Percentiles rank a stretch among this genome's conserved stretches.
These are phyloP conservation scores for Paramuricea clavata DNA, from an alignment of 92 coral and sea anemone species.

Conservation along the genomic window DNA sequence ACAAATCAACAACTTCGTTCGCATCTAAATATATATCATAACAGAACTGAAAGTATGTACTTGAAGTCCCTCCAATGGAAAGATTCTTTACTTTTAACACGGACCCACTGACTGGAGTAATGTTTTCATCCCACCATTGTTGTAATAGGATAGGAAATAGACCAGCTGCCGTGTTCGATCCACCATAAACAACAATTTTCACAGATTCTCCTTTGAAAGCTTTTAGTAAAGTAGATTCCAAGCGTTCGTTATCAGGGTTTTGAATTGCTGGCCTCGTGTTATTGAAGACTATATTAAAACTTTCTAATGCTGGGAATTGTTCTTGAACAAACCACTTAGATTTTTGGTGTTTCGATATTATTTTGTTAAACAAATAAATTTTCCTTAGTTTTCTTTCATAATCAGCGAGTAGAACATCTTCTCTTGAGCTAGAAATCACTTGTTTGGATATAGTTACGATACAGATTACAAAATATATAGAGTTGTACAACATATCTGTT, in stretches of 20 bases:
- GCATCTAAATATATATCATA: slow-evolving; percentile 69
- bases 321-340: not conserved
- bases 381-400: not conserved
- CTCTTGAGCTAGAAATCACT: too few species aligned
- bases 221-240: slow-evolving; percentile 65
- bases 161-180: slow-evolving; percentile 90
- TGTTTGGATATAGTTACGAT: not conserved
- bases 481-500: not conserved
- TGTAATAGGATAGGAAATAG: slow-evolving; percentile 70
- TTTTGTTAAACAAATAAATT: not conserved
- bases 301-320: not conserved
- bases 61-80: slow-evolving; percentile 80
- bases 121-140: slow-evolving; percentile 79
- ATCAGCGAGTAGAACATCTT: too few species aligned
- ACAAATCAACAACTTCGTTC: slow-evolving; percentile 62
- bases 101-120: slow-evolving; percentile 57
- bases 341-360: not conserved
- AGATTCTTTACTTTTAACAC: slow-evolving; percentile 26
- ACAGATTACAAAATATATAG: not conserved
- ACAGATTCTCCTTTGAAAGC: slow-evolving; percentile 68
- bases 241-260: slow-evolving; percentile 3
- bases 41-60: slow-evolving; percentile 77
- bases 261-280: not conserved
- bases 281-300: not conserved
- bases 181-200: slow-evolving; percentile 76